Percentiles rank a stretch among this genome's conserved stretches.
Conservation (phyloP, 2,888 invertebrate species). For the Sphinx pinastri region DNA sequence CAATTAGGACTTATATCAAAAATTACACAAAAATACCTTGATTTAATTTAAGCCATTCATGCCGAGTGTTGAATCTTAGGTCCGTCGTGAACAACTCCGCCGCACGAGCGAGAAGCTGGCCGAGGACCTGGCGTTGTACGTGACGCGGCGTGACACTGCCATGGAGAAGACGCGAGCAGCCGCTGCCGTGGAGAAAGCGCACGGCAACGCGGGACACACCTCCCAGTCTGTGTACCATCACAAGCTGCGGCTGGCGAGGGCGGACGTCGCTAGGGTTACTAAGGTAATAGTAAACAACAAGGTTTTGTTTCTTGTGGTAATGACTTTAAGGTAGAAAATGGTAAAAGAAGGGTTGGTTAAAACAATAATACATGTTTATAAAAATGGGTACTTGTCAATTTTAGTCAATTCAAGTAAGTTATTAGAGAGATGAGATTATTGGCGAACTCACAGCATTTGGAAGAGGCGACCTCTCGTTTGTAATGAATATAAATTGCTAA, state of each 20-base stretch:
- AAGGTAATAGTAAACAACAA: conserved; percentile 55
- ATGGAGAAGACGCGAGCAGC: conserved; percentile 68
- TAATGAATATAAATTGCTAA: too few relatives aligned
- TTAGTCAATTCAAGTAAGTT: too few relatives aligned
- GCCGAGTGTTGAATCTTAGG: conserved; percentile 45
- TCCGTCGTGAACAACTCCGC: conserved; percentile 74
- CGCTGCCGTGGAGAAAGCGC: conserved; percentile 69
- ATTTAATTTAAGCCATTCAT: too few relatives aligned
- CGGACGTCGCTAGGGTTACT: conserved; percentile 68
- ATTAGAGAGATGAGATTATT: too few relatives aligned
- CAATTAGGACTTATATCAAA: too few relatives aligned
- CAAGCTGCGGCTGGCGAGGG: conserved; percentile 68
- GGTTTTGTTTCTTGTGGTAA: not conserved
- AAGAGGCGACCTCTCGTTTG: too few relatives aligned
- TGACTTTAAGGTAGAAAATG: too few relatives aligned
- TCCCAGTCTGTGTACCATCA: conserved; percentile 71
- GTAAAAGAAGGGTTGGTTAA: too few relatives aligned
- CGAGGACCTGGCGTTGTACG: conserved; percentile 73
- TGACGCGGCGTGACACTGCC: conserved; percentile 72
- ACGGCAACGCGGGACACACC: conserved; percentile 53
- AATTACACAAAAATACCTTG: too few relatives aligned
- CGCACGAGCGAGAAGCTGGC: conserved; percentile 72
- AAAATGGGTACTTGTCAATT: too few relatives aligned
- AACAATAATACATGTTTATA: too few relatives aligned
- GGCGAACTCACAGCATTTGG: too few relatives aligned